Base-by-base conservation (phyloP, 2,113 vertebrate species). In the Ammospiza caudacuta region DNA sequence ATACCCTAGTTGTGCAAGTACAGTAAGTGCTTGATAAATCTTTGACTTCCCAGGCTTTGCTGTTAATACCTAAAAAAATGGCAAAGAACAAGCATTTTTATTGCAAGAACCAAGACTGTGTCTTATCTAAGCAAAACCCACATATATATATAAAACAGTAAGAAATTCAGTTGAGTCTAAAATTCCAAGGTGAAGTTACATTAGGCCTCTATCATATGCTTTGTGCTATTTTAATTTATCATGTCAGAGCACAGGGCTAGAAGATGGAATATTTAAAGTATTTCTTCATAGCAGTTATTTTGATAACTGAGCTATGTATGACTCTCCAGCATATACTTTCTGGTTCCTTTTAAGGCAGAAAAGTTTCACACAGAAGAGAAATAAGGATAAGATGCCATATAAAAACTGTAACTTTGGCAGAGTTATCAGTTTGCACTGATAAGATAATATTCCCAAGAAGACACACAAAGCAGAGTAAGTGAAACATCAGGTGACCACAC, bases 1-100 rank as follows among this genome's bases (percentile, higher is more conserved):
- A 98, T 98, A 99, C n/a, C 98, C 98, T 84, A 98, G 97, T 94
- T 99, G 99, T 97, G 97, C 98, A 77, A 99, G 97, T 52, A 98
- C 98, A 91, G 94, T 92, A 68, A 98, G 88, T 43, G 98, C 94
- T 80, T 98, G 98, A 96, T 99, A 99, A 63, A 91, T 28, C 43
- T 37, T 79, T 18, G 69, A 51, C 12, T 98, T 75, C 58, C 96
- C 97, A 51, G 99, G 98, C 61, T 58, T 92, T 46, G 98, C 93
- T 46, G 95, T 83, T 85, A 99, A 76, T 91, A 98, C 98, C 99
- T 99, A 95, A 66, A 14, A 91, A 90, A 96, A 95, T 4, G 21
- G 44, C 55, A 96, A 94, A 93, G 55, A 72, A 11, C 14, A 28
- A 82, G 29, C 16, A 72, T 77, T 78, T 51, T 72, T 37, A 27